Percentiles rank a stretch among this genome's conserved stretches.
Conservation (phyloP, 1,140 invertebrate genomes). For the Apocrypta bakeri region DNA sequence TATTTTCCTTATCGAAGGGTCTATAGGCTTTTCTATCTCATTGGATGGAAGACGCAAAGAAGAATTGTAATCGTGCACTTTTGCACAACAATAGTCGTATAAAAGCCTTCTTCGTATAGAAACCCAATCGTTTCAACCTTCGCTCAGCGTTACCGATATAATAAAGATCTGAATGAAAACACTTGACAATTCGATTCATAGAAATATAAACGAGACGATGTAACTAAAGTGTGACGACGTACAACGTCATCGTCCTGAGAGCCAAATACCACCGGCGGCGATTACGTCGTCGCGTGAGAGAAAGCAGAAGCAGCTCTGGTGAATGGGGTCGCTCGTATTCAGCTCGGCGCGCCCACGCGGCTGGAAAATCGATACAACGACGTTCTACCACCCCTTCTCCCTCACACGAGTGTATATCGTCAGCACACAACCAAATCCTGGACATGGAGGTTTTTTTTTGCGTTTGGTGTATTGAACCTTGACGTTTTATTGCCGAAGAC, state of each 20-base stretch:
- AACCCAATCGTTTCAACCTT: not conserved
- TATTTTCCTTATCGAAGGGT: too few species aligned
- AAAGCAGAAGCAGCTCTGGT: not conserved
- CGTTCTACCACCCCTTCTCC: not conserved
- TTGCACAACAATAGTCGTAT: too few species aligned
- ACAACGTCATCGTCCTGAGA: not conserved
- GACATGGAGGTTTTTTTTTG: too few species aligned
- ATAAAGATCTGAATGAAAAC: not conserved
- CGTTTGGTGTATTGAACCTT: not conserved
- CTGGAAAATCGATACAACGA: not conserved
- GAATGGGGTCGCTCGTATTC: conserved; percentile 5
- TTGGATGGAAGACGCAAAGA: too few species aligned
- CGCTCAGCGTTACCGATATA: not conserved
- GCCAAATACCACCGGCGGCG: not conserved
- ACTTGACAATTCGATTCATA: not conserved
- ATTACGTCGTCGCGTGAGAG: not conserved
- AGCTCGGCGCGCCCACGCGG: not conserved
- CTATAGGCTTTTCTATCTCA: too few species aligned
- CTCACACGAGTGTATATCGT: not conserved
- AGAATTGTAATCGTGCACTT: too few species aligned
- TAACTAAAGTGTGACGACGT: not conserved
- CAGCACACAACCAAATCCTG: not conserved
- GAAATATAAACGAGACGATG: not conserved
- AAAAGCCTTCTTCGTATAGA: too few species aligned
- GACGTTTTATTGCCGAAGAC: not conserved